A percentile compares a stretch with the other conserved stretches of the same genome.
phyloP scores from a whole-genome alignment of 2,797 vertebrate species.

The Gymnothorax javanicus region DNA sequence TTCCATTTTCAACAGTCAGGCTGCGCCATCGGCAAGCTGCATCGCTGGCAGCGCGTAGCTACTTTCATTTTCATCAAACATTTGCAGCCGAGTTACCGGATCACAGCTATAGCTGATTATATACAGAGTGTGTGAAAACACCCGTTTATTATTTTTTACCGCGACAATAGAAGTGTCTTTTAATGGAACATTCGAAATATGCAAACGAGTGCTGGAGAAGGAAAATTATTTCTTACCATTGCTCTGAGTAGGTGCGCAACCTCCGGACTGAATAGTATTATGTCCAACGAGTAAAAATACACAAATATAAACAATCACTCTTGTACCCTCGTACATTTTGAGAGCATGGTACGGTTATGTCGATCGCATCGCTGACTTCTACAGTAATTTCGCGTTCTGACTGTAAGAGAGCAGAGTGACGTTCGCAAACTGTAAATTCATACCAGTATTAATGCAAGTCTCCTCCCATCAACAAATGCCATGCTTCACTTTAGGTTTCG shows the following conservation, averaged over 20 bases:
- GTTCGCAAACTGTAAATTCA: neutral
- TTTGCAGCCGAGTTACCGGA: too few species aligned
- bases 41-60: too few species aligned
- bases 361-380: neutral
- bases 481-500: neutral
- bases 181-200: neutral
- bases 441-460: neutral
- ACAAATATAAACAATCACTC: conserved; percentile 57
- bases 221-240: conserved; percentile 57
- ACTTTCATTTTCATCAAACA: too few species aligned
- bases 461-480: conserved; percentile 8
- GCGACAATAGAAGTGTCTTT: too few species aligned
- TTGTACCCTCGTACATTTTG: conserved; percentile 53
- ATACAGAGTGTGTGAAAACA: neutral
- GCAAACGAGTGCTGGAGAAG: neutral
- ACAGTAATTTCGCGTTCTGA: neutral
- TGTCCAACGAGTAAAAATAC: conserved; percentile 53
- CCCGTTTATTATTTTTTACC: neutral
- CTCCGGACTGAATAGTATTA: conserved; percentile 43
- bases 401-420: neutral
- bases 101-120: too few species aligned
- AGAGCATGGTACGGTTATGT: neutral
- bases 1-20: too few species aligned
- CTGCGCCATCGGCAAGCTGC: too few species aligned
- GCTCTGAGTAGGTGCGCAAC: conserved; percentile 37